These are phyloP conservation scores for Athripsodes cinereus DNA, from an alignment of 2,888 invertebrate species.

Conservation along the genomic window DNA sequence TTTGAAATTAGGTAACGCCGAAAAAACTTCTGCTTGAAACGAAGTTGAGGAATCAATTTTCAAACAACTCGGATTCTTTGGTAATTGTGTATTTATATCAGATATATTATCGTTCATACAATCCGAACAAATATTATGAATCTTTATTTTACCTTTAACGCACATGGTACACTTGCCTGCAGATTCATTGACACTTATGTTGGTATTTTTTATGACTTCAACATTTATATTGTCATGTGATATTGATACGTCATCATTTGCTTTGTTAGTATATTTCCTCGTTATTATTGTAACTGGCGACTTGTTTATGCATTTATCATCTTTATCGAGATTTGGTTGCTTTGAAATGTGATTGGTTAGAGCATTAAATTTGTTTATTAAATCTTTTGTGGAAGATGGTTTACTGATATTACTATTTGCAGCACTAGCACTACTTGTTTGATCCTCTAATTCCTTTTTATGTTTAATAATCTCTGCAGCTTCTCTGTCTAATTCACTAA, in stretches of 20 bases:
- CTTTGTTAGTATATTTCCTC: neutral
- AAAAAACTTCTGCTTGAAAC: conserved; percentile 25
- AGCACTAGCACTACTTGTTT: conserved; percentile 14
- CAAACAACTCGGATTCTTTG: neutral
- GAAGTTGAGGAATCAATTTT: conserved; percentile 18
- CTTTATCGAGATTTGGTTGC: conserved; percentile 1
- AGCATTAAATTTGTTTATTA: conserved; percentile 27
- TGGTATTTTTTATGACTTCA: neutral
- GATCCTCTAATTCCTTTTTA: conserved; percentile 36
- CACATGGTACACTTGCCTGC: too few relatives aligned
- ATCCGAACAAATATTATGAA: neutral
- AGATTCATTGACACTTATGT: neutral
- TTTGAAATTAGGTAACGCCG: conserved; percentile 26
- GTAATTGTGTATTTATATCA: neutral
- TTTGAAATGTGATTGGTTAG: too few relatives aligned
- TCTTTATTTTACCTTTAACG: neutral
- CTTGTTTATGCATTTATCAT: neutral
- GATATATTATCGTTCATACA: neutral
- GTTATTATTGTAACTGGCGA: conserved; percentile 5
- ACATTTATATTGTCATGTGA: too few relatives aligned
- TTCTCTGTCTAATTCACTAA: conserved; percentile 74
- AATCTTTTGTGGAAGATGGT: conserved; percentile 24
- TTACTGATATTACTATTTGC: conserved; percentile 8
- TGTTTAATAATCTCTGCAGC: conserved; percentile 66
- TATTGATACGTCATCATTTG: neutral